Evolutionary conservation across 2,797 vertebrate genomes (phyloP).

Genomic region (Benthosema pterotum): DNA sequence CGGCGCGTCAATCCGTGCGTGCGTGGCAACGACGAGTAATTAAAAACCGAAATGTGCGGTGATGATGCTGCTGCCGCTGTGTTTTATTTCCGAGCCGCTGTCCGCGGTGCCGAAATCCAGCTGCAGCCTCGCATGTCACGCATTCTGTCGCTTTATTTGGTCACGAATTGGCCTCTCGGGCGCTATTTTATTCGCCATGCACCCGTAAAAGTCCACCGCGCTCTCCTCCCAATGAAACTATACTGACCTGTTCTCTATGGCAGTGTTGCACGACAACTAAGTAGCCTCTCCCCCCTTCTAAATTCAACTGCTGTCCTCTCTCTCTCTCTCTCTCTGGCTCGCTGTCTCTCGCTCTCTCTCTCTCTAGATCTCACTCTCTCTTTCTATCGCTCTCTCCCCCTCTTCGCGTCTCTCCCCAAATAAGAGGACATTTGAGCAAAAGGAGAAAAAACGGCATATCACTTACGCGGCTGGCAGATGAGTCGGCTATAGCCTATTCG

Average conservation of each 20-base stretch:
- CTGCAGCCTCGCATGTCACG: slow-evolving; percentile 31
- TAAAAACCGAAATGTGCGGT: slow-evolving; percentile 66
- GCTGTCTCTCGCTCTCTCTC: slow-evolving; percentile 32
- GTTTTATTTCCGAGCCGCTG: slow-evolving; percentile 37
- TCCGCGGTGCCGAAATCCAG: slow-evolving; percentile 60
- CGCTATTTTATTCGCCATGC: slow-evolving; percentile 40
- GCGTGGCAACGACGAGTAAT: slow-evolving; percentile 67
- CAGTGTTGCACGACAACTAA: slow-evolving; percentile 47
- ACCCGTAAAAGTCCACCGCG: slow-evolving; percentile 46
- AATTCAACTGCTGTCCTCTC: slow-evolving; percentile 49
- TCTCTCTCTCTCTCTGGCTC: slow-evolving; percentile 18
- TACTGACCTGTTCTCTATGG: slow-evolving; percentile 43
- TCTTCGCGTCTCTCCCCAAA: slow-evolving; percentile 21
- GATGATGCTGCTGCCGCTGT: no score
- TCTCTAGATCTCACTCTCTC: slow-evolving; percentile 1
- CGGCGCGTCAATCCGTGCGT: slow-evolving; percentile 57
- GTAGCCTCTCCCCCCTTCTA: slow-evolving; percentile 34
- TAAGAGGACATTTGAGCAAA: slow-evolving; percentile 51
- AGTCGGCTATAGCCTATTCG: slow-evolving; percentile 56
- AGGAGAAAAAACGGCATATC: slow-evolving; percentile 39
- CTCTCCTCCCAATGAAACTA: slow-evolving; percentile 54
- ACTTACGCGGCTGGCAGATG: slow-evolving; percentile 69
- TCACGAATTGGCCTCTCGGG: slow-evolving; percentile 31
- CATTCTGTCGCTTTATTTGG: slow-evolving; percentile 20
- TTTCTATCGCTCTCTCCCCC: slow-evolving; percentile 21